A percentile compares a stretch with the other conserved stretches of the same genome.
Evolutionary conservation across 2,888 invertebrate genomes (phyloP).

Genomic region (Drosophila lutescens): DNA sequence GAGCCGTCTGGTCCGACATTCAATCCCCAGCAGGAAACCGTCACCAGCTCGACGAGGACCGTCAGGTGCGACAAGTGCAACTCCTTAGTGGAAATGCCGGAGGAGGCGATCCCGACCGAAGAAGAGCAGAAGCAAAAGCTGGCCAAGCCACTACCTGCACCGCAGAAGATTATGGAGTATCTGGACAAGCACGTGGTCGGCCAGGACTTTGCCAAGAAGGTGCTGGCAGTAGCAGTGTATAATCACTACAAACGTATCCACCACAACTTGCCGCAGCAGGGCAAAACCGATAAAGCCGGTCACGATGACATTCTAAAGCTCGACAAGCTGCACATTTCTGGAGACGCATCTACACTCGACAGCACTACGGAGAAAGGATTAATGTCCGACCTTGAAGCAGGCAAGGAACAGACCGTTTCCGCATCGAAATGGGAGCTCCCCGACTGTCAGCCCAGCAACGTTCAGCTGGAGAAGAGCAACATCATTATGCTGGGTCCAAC

Average conservation of each 20-base stretch:
- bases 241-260: slow-evolving; percentile 99
- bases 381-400: no score
- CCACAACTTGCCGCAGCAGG: slow-evolving; percentile 89
- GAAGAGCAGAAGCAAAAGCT: slow-evolving; percentile 87
- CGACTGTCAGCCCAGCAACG: slow-evolving; percentile 91
- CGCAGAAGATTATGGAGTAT: slow-evolving; percentile 98
- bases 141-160: slow-evolving; percentile 95
- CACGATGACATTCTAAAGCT: slow-evolving; percentile 15
- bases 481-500: slow-evolving; percentile 98
- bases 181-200: slow-evolving; percentile 98
- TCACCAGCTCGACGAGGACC: slow-evolving; percentile 97
- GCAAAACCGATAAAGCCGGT: neutral
- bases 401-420: neutral
- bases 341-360: slow-evolving; percentile 87
- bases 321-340: slow-evolving; percentile 94
- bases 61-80: slow-evolving; percentile 99
- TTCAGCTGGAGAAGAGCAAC: slow-evolving; percentile 97
- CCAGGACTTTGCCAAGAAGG: slow-evolving; percentile 98
- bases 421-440: slow-evolving; percentile 87
- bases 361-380: neutral
- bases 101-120: slow-evolving; percentile 90
- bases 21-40: slow-evolving; percentile 97
- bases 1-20: no score
- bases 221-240: slow-evolving; percentile 98
- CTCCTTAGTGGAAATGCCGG: slow-evolving; percentile 97